Percentiles rank a stretch among this genome's conserved stretches.
These are phyloP conservation scores for Panulirus ornatus DNA, from an alignment of 1,140 invertebrate genomes.

Conservation along the genomic window DNA sequence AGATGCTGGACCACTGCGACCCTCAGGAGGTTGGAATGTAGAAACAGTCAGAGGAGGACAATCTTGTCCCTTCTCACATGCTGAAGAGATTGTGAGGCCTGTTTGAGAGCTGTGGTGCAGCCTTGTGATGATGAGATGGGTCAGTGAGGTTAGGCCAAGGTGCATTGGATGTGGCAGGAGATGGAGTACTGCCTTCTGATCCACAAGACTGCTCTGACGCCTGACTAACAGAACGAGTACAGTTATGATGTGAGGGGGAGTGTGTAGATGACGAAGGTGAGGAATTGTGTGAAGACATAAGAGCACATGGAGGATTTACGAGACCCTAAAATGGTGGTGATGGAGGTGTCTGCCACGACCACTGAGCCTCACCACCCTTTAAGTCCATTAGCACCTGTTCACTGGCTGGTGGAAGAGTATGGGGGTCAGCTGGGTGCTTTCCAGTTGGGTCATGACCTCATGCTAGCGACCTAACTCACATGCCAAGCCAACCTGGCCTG, in stretches of 20 bases:
- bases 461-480: constrained; percentile 91
- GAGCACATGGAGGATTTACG: constrained; percentile 96
- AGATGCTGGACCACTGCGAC: constrained; percentile 71
- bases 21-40: constrained; percentile 89
- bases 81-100: constrained; percentile 96
- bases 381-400: constrained; percentile 83
- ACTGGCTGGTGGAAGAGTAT: constrained; percentile 87
- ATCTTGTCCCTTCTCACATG: constrained; percentile 91
- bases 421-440: constrained; percentile 87
- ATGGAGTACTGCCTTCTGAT: constrained; percentile 77
- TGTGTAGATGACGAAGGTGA: constrained; percentile 89
- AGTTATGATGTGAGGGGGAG: constrained; percentile 87
- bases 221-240: constrained; percentile 86
- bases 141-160: constrained; percentile 93
- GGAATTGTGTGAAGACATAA: constrained; percentile 90
- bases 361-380: constrained; percentile 71
- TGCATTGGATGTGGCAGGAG: constrained; percentile 81
- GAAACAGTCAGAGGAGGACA: constrained; percentile 92
- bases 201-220: constrained; percentile 68
- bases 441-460: constrained; percentile 76
- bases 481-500: constrained; percentile 94
- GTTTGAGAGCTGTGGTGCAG: constrained; percentile 87
- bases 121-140: constrained; percentile 86
- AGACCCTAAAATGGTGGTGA: constrained; percentile 87
- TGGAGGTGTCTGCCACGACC: constrained; percentile 75